Base-by-base conservation (phyloP, 2,888 invertebrate species). In the Andrena haemorrhoa region DNA sequence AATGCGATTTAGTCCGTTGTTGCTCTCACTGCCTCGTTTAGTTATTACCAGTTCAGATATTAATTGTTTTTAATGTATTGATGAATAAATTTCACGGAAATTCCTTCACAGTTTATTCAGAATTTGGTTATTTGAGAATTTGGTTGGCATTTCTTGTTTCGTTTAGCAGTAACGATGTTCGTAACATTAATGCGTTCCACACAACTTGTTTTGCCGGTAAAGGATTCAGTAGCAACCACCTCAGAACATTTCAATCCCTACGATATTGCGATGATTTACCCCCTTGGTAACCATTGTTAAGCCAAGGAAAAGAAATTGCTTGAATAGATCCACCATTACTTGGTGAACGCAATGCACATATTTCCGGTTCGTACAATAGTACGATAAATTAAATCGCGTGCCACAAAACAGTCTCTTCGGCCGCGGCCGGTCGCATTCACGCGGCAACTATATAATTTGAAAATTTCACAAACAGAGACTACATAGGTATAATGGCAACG, bases 361-460 rank as follows among this genome's bases (percentile, higher is more conserved):
- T 12, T 31, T 29, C 20, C 23, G 56, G 47, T 51, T 35, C 23
- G 33, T 65, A 61, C 51, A 31, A 56, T 68, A 20, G 31, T 76
- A 51, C 12, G 33, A 74, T 63, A 51, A 71, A 76, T 75, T 47
- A 79, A 71, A 74, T 70, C 66, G 33, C 56, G 41, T 73, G 68
- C 76, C 71, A 58, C 69, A 69, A 75, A 83, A 78, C 71, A 68
- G 60, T 82, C 65, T 41, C 16, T 41, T 41, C 41, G 41, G 71
- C 26, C 56, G 60, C 71, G 49, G 16, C 74, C 74, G 70, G 56
- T 78, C 73, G 26, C 70, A 51, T 51, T 64, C 35, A 66, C 41
- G 8, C 6, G 16, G 10, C 4, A 0, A 33, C 0, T 10, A 20
- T 61, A 31, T 63, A 73, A 49, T 81, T 64, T 35, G 10, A 49